These are phyloP conservation scores for Adoxophyes honmai DNA, from an alignment of 1,140 invertebrate species.

Conservation along the genomic window DNA sequence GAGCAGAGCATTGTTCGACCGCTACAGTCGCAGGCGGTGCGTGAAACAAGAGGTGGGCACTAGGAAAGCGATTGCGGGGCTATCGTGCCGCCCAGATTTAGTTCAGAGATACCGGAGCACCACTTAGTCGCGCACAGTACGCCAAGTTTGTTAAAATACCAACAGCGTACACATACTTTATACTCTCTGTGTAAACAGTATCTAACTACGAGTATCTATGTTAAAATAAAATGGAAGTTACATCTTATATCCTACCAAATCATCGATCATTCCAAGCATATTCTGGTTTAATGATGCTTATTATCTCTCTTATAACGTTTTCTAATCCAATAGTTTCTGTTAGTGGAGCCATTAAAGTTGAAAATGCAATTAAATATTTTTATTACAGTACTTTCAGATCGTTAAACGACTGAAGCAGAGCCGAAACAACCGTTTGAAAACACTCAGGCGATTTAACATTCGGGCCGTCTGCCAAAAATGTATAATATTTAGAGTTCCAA, in stretches of 20 bases:
- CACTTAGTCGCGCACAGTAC: too few species aligned
- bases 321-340: background rate
- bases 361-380: conserved; percentile 9
- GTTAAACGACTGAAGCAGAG: conserved; percentile 7
- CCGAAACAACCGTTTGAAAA: conserved; percentile 12
- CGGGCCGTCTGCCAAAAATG: conserved; percentile 24
- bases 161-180: too few species aligned
- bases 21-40: conserved; percentile 46
- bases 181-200: too few species aligned
- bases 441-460: conserved; percentile 22
- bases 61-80: conserved; percentile 51
- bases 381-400: background rate
- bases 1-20: conserved; percentile 39
- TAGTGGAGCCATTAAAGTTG: background rate
- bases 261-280: too few species aligned
- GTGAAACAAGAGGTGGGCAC: conserved; percentile 59
- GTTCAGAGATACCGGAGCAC: conserved; percentile 42
- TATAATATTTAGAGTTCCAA: conserved; percentile 51
- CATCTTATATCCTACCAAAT: too few species aligned
- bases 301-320: too few species aligned
- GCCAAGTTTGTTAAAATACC: too few species aligned
- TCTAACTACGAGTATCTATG: too few species aligned
- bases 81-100: conserved; percentile 54
- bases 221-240: too few species aligned
- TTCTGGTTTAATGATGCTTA: too few species aligned